These are phyloP conservation scores for Drosophila merina DNA, from an alignment of 2,888 invertebrate species.

Conservation along the genomic window DNA sequence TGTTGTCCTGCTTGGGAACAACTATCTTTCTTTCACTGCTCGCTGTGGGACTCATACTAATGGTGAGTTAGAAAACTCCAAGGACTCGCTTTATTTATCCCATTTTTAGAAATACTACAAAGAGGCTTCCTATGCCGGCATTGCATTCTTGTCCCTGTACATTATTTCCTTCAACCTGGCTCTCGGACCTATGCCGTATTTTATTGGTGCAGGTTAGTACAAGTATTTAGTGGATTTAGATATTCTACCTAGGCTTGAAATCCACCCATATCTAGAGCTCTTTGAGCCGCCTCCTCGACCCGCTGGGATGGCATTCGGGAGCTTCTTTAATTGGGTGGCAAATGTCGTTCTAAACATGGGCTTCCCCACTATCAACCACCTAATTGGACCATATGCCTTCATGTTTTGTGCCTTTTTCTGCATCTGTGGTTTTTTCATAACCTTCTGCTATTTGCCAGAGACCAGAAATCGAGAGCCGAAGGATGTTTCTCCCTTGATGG, in stretches of 20 bases:
- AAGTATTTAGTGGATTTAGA: slow-evolving; percentile 3
- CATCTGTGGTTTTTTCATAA: slow-evolving; percentile 54
- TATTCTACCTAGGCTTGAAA: neutral
- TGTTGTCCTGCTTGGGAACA: slow-evolving; percentile 86
- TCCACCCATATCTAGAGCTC: slow-evolving; percentile 85
- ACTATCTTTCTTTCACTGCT: slow-evolving; percentile 86
- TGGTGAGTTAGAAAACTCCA: slow-evolving; percentile 85
- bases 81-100: neutral
- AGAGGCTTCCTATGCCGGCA: slow-evolving; percentile 83
- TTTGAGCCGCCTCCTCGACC: slow-evolving; percentile 91
- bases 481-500: slow-evolving; percentile 59
- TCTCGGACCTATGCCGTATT: slow-evolving; percentile 92
- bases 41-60: slow-evolving; percentile 86
- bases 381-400: slow-evolving; percentile 89
- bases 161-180: slow-evolving; percentile 92
- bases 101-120: neutral
- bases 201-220: slow-evolving; percentile 90
- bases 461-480: slow-evolving; percentile 60
- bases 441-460: slow-evolving; percentile 66
- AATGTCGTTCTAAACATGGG: slow-evolving; percentile 92
- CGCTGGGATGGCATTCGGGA: slow-evolving; percentile 92
- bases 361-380: slow-evolving; percentile 87
- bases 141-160: slow-evolving; percentile 88
- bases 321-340: slow-evolving; percentile 93
- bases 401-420: slow-evolving; percentile 86